Conservation (phyloP, 2,888 invertebrate genomes). For the Ichneumoninae sp. region DNA sequence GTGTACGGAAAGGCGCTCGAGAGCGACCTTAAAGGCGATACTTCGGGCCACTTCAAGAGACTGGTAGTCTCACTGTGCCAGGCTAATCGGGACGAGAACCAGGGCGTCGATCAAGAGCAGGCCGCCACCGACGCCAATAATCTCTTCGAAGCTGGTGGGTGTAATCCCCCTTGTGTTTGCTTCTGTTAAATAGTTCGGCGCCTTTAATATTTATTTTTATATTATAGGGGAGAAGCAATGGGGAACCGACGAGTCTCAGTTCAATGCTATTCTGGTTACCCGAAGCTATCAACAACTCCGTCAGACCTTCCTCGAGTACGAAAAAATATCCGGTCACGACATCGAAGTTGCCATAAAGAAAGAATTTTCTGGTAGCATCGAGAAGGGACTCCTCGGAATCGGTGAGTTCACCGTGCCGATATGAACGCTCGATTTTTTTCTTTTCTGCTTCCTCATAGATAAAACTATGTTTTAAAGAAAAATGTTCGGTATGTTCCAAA, state of each 20-base stretch:
- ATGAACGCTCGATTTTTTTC: slow-evolving; percentile 18
- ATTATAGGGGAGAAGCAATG: slow-evolving; percentile 90
- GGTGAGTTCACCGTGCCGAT: slow-evolving; percentile 86
- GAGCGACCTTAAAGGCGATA: slow-evolving; percentile 95
- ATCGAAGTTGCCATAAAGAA: slow-evolving; percentile 94
- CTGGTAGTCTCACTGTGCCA: slow-evolving; percentile 94
- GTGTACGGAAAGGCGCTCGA: slow-evolving; percentile 94
- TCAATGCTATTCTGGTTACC: slow-evolving; percentile 93
- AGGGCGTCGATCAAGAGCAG: slow-evolving; percentile 91
- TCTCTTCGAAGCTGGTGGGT: slow-evolving; percentile 88
- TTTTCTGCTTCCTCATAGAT: too few relatives aligned
- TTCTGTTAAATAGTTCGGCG: background rate
- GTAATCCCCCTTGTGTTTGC: background rate
- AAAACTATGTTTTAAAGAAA: too few relatives aligned
- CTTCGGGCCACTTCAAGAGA: slow-evolving; percentile 97
- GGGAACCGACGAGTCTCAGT: slow-evolving; percentile 96
- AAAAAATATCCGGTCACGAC: slow-evolving; percentile 92
- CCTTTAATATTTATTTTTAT: background rate
- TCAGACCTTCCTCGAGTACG: slow-evolving; percentile 94
- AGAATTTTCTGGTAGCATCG: slow-evolving; percentile 94
- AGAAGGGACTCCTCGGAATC: slow-evolving; percentile 94
- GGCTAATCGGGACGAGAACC: slow-evolving; percentile 96
- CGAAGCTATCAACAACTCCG: slow-evolving; percentile 96
- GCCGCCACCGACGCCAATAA: slow-evolving; percentile 94
- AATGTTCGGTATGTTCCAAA: too few relatives aligned